Evolutionary conservation across 2,888 invertebrate genomes (phyloP).

Genomic region (Archaeoteleia sp.): DNA sequence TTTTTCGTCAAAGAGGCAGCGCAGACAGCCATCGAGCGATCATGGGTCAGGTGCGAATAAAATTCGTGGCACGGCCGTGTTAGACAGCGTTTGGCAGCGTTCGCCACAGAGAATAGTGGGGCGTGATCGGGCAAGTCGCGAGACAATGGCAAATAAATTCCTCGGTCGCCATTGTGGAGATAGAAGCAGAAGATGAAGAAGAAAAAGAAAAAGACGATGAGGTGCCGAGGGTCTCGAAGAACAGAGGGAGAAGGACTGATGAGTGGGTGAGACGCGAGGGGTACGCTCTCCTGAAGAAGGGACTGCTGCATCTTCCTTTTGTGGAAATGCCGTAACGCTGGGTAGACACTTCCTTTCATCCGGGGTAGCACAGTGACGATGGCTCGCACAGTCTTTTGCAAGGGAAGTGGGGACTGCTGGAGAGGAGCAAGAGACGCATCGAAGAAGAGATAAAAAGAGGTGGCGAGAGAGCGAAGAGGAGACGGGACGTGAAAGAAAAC

Average conservation of each 20-base stretch:
- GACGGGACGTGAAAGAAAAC: constrained; percentile 41
- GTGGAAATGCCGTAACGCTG: constrained; percentile 69
- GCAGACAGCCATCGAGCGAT: constrained; percentile 19
- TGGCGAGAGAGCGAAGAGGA: constrained; percentile 29
- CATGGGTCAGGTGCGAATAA: constrained; percentile 63
- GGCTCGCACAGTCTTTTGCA: constrained; percentile 58
- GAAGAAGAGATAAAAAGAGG: constrained; percentile 44
- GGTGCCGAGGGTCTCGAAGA: constrained; percentile 49
- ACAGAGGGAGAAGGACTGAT: constrained; percentile 50
- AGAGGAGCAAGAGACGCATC: constrained; percentile 14
- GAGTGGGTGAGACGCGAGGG: constrained; percentile 56
- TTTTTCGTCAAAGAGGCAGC: neutral
- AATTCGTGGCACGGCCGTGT: constrained; percentile 65
- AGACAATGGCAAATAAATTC: constrained; percentile 72
- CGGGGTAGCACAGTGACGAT: constrained; percentile 61
- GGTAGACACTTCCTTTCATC: constrained; percentile 72
- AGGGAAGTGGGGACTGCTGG: constrained; percentile 23
- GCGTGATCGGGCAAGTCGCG: constrained; percentile 68
- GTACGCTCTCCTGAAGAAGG: constrained; percentile 63
- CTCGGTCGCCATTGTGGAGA: constrained; percentile 57
- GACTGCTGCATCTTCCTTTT: constrained; percentile 66
- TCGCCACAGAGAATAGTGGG: constrained; percentile 56
- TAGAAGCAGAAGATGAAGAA: constrained; percentile 41
- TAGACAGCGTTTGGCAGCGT: constrained; percentile 71
- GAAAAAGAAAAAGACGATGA: constrained; percentile 26